Evolutionary conservation across 2,888 invertebrate genomes (phyloP), one percentile per base, ranked within the genome.

Genomic region (Scaptomyza parva): DNA sequence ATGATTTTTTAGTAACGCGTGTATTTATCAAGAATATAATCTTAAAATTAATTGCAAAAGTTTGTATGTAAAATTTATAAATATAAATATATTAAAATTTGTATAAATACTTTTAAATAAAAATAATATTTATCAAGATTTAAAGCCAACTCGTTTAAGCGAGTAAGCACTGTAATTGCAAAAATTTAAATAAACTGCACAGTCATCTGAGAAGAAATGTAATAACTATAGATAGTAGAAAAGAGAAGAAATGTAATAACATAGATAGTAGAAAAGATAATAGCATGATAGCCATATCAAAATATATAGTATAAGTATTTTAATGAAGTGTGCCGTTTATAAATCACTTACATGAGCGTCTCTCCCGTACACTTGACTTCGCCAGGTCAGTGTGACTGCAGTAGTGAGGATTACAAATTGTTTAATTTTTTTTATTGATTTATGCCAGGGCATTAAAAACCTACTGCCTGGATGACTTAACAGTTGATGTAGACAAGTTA

Each of bases 401-500:
- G n/a, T n/a, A n/a, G n/a, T n/a, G n/a, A n/a, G n/a, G n/a, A n/a
- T n/a, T n/a, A n/a, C n/a, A n/a, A n/a, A n/a, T n/a, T n/a, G n/a
- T n/a, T n/a, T n/a, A n/a, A n/a, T n/a, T n/a, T n/a, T n/a, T n/a
- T n/a, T n/a, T n/a, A n/a, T n/a, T n/a, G n/a, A n/a, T n/a, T n/a
- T n/a, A n/a, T n/a, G n/a, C n/a, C n/a, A n/a, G n/a, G n/a, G n/a
- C n/a, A n/a, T n/a, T n/a, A n/a, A n/a, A n/a, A n/a, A n/a, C n/a
- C n/a, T n/a, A n/a, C n/a, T n/a, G n/a, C n/a, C n/a, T n/a, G n/a
- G n/a, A n/a, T n/a, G n/a, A n/a, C n/a, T n/a, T n/a, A n/a, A n/a
- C n/a, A n/a, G 20, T n/a, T 24, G 69, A 72, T 40, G 57, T 40
- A 7, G 51, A 52, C 22, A 82, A 82, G 53, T 12, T 58, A 22